Evolutionary conservation across 2,113 vertebrate species (phyloP), one percentile per base, ranked within the genome.

Genomic region (Rhinichthys klamathensis): DNA sequence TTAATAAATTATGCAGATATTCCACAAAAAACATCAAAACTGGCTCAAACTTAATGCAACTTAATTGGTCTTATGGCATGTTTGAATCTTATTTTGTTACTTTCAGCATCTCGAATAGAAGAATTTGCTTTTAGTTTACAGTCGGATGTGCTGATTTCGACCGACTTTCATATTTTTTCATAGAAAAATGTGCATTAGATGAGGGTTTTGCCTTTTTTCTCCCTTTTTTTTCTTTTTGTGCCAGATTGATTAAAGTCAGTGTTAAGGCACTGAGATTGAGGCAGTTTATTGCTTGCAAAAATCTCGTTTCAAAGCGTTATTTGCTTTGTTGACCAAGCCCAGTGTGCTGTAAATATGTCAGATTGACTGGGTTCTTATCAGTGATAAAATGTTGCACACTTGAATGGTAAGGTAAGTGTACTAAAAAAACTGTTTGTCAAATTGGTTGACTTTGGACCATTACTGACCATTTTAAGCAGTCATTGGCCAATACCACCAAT

Each of bases 241-340:
- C 85, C 83, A 85, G 82, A 70, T 77, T 82, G 56, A 82, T 87
- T 73, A 84, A 84, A 70, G 69, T 86, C 44, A 67, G 56, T 27
- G 60, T 49, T 44, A 9, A 41, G 38, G 38, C 63, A 60, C 65
- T 49, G 46, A 78, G 6, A 41, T 25, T 30, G 21, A 25, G 74
- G 49, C 25, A 58, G 74, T 65, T 51, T 61, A 60, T 79, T 21
- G 18, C 75, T 12, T 79, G 23, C 32, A 35, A 32, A 74, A 79
- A 46, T 60, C 38, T 60, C 27, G 32, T 44, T 30, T 58, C 49
- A 76, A 67, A 82, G 49, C 15, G 6, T 84, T 69, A 13, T 82
- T 78, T 85, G 51, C 35, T 46, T 77, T 73, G 78, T 87, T 69
- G 60, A 41, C 65, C 76, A 87, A 79, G 44, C 65, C 77, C 41